Base-by-base conservation (phyloP, 2,797 vertebrate genomes). In the Hipposideros larvatus region DNA sequence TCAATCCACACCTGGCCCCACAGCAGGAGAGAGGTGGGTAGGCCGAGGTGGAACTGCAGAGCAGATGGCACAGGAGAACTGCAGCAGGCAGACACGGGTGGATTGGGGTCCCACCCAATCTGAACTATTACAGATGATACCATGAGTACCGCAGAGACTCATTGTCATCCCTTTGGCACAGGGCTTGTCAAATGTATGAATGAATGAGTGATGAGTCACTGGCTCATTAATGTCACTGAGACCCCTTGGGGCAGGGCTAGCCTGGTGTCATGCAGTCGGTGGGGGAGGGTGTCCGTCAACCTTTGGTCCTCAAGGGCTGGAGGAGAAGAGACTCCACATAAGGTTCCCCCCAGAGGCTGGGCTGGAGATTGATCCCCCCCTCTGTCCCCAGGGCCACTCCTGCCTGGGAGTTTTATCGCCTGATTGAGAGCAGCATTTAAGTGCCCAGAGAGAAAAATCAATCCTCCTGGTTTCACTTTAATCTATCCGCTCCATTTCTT, bases 401-500 rank as follows among this genome's bases (percentile, higher is more conserved):
- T 10, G 34, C 26, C 31, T 4, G 4, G 34, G 61, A 85, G 65
- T 18, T 37, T 51, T 61, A 90, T 90, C 6, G 7, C 43, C 91
- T 90, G 92, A 93, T 71, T 46, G 83, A 97, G 80, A 90, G 31
- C 55, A 92, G 63, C 70, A 57, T 86, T 94, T 93, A 94, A 90
- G 75, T 31, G n/a, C 87, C 88, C 57, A 43, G 16, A 91, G 70
- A 59, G 41, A 61, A 90, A 90, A 77, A 95, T 96, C 95, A 79
- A 77, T 94, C 68, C 57, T 24, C 57, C 48, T 26, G 3, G 73
- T 89, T 95, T 70, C 37, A 68, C 87, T 90, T 95, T 77, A 92
- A 96, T 91, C 91, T 73, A 83, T 96, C 95, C 89, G 93, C 70
- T 96, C 96, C 57, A 16, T 80, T 92, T 93, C 92, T 92, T 92